A percentile compares a stretch with the other conserved stretches of the same genome.
Evolutionary conservation across 2,113 vertebrate species (phyloP).

Genomic region (Chlamydotis undulata): DNA sequence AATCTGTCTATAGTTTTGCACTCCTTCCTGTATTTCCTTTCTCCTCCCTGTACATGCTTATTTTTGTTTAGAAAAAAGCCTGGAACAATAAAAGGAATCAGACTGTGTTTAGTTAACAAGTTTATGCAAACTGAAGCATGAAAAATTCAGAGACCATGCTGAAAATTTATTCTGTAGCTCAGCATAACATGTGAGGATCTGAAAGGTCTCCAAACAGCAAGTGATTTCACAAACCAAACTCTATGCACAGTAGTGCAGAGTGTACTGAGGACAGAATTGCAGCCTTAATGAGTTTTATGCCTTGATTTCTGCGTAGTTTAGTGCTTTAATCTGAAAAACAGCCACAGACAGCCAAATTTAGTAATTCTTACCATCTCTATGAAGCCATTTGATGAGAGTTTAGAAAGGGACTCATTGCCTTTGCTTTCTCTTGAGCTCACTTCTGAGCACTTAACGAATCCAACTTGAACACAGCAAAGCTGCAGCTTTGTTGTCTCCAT

Average conservation of each 20-base stretch:
- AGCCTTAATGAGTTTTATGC: neutral
- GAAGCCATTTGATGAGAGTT: neutral
- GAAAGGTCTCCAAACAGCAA: constrained; percentile 12
- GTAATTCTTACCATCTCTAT: neutral
- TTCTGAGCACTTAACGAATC: neutral
- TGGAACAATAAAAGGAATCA: neutral
- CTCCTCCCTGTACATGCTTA: neutral
- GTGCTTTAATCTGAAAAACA: neutral
- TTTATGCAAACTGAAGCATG: neutral
- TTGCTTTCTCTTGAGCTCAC: neutral
- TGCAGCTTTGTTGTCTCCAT: neutral
- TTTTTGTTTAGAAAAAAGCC: neutral
- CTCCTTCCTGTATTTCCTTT: neutral
- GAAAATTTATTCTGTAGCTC: neutral
- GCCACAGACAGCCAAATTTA: neutral
- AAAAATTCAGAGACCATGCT: neutral
- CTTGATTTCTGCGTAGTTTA: neutral
- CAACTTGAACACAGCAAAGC: neutral
- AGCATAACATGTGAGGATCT: neutral
- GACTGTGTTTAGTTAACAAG: neutral
- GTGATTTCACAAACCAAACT: neutral
- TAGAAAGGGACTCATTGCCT: neutral
- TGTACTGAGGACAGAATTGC: neutral
- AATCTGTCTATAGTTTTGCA: neutral
- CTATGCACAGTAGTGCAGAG: neutral